Evolutionary conservation across 2,888 invertebrate genomes (phyloP).

Genomic region (Idaea aversata): DNA sequence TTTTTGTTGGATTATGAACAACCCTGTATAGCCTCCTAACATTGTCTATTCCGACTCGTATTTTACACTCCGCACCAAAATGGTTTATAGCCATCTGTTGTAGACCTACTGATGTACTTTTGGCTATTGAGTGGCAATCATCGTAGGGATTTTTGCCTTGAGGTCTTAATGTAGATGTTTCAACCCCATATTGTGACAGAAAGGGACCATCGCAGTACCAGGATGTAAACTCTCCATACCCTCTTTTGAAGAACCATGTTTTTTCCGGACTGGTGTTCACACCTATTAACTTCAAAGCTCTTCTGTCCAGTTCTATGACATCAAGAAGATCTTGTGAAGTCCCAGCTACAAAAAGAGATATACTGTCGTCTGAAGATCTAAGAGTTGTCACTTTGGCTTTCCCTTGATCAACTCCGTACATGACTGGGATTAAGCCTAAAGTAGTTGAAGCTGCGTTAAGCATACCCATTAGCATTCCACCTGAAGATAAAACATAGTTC

Average conservation of each 20-base stretch:
- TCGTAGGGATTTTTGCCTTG: slow-evolving; percentile 3
- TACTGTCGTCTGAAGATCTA: slow-evolving; percentile 7
- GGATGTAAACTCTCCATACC: slow-evolving; percentile 2
- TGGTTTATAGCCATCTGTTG: neutral
- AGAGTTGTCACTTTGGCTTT: slow-evolving; percentile 6
- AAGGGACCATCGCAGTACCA: slow-evolving; percentile 2
- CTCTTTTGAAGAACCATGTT: slow-evolving; percentile 3
- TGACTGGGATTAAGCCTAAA: too few relatives aligned
- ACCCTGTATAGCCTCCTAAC: slow-evolving; percentile 1
- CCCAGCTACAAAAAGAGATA: slow-evolving; percentile 1
- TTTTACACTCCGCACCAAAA: neutral
- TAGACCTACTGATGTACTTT: neutral
- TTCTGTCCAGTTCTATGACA: slow-evolving; percentile 3
- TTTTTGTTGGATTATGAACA: too few relatives aligned
- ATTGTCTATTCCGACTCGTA: neutral
- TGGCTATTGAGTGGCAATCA: neutral
- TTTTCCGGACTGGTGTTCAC: slow-evolving; percentile 6
- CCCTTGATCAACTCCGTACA: too few relatives aligned
- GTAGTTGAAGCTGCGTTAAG: too few relatives aligned
- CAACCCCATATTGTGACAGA: slow-evolving; percentile 2
- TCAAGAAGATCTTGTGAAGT: neutral
- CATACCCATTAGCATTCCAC: too few relatives aligned
- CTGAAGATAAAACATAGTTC: too few relatives aligned
- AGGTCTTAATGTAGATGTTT: neutral
- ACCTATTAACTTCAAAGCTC: neutral